Percentiles rank a stretch among this genome's conserved stretches.
Evolutionary conservation across 2,888 invertebrate genomes (phyloP).

Genomic region (Hybos culiciformis): DNA sequence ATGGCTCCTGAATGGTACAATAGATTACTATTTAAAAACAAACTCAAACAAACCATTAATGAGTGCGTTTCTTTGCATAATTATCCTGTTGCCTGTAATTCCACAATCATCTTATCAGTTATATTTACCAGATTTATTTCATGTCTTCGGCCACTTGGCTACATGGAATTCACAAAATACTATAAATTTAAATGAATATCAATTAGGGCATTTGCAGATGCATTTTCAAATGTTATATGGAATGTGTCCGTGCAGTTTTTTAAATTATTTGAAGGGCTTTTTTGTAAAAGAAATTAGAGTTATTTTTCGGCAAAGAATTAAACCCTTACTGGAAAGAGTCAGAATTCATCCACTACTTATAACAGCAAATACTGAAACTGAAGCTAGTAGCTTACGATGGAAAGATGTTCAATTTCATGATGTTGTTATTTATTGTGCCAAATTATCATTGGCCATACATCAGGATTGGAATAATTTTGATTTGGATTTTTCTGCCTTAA

Average conservation of each 20-base stretch:
- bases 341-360: constrained; percentile 79
- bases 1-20: constrained; percentile 72
- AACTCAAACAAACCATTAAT: constrained; percentile 70
- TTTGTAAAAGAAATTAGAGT: constrained; percentile 46
- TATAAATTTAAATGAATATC: constrained; percentile 46
- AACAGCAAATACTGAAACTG: constrained; percentile 62
- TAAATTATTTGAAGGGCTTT: constrained; percentile 65
- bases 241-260: constrained; percentile 84
- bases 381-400: constrained; percentile 60
- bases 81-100: constrained; percentile 71
- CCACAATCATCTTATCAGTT: constrained; percentile 53
- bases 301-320: constrained; percentile 66
- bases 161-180: constrained; percentile 52
- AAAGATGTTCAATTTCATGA: constrained; percentile 50
- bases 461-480: not conserved
- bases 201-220: constrained; percentile 61
- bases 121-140: constrained; percentile 59
- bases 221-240: constrained; percentile 78
- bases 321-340: constrained; percentile 75
- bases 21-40: constrained; percentile 69
- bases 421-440: constrained; percentile 76
- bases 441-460: constrained; percentile 46
- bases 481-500: not conserved
- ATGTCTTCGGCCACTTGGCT: constrained; percentile 58
- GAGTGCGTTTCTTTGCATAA: constrained; percentile 72